Conservation (phyloP, 2,113 vertebrate species). For the Tenrec ecaudatus region DNA sequence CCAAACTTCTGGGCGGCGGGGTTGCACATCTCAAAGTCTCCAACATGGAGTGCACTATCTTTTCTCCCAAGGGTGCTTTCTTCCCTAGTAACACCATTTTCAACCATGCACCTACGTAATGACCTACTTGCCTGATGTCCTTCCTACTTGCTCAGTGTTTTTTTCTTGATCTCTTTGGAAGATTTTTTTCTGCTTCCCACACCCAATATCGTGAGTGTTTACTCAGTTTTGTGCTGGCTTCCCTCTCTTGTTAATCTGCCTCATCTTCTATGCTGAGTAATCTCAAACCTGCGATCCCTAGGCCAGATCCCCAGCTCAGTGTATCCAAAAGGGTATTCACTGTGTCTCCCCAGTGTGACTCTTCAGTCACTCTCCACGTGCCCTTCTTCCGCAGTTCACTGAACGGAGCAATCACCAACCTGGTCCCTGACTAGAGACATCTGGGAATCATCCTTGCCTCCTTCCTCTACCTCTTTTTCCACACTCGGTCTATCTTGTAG, state of each 20-base stretch:
- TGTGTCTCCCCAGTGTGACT: background rate
- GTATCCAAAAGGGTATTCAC: background rate
- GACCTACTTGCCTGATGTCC: background rate
- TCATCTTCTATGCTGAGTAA: background rate
- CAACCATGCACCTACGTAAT: background rate
- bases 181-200: background rate
- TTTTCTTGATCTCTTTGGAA: background rate
- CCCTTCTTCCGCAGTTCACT: background rate
- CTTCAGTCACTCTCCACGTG: background rate
- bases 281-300: background rate
- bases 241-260: background rate
- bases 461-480: background rate
- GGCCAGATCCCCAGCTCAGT: background rate
- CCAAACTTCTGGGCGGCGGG: background rate
- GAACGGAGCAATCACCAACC: rapidly evolving
- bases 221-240: background rate
- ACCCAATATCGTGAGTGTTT: too few relatives aligned
- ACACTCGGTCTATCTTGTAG: background rate
- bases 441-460: too few relatives aligned
- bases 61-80: background rate
- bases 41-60: too few relatives aligned
- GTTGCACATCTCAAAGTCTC: background rate
- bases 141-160: background rate
- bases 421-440: background rate
- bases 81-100: background rate